Base-by-base conservation (phyloP, 2,113 vertebrate genomes). In the Camelus bactrianus region DNA sequence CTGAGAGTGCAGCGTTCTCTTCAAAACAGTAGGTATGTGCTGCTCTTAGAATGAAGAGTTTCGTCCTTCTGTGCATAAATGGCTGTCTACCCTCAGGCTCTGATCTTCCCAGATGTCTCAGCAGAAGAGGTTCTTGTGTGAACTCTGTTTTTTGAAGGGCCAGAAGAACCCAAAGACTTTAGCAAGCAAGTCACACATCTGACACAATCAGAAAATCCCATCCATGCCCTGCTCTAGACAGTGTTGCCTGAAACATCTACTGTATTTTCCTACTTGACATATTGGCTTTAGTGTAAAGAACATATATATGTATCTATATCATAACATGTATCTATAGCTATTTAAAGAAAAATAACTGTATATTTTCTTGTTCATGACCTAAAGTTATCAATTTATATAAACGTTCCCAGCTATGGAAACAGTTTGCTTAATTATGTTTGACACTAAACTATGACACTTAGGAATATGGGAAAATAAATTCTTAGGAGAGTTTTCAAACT, bases 351-450 rank as follows among this genome's bases (percentile, higher is more conserved):
- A 65, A 20, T 20, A 76, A 20, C 26, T 70, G 2, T 60, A 4
- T 52, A 48, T 76, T 64, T 81, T 9, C n/a, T 82, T 91, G 52
- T 12, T 69, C 22, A 1, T 92, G 20, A 65, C 35, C 3, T 86
- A 50, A 73, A 81, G 26, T 91, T 22, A 22, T 16, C 35, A 80
- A 95, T 89, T 58, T 87, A 79, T 82, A 50, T 73, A 76, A 92
- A 94, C 46, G 5, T 92, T 87, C 8, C 32, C 72, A 30, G 8
- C 0, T n/a, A 1, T 62, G 26, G 62, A 83, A 77, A 79, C 77
- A 87, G 83, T 58, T 73, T 82, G 24, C 32, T 75, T 89, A 67
- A 52, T 70, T 91, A 46, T 62, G 6, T n/a, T 67, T 87, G 79
- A 75, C 4, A 69, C 22, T 32, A 65, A 91, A 60, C 35, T 54